Percentiles rank a stretch among this genome's conserved stretches.
These are phyloP conservation scores for Caenorhabditis latens DNA, from an alignment of 1,140 invertebrate genomes.

Conservation along the genomic window DNA sequence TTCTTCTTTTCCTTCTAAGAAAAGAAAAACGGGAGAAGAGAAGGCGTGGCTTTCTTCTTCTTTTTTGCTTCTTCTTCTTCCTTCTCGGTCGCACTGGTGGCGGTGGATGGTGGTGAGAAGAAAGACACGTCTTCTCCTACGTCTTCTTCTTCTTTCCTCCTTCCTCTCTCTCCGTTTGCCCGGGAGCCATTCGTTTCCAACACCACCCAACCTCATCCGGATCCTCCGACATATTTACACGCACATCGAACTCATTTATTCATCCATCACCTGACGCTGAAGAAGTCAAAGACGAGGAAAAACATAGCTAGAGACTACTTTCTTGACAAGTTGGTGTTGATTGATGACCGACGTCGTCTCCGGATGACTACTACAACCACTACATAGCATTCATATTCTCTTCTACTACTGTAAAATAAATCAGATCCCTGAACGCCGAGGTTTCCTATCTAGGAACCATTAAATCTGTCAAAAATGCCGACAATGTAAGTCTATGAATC, in stretches of 20 bases:
- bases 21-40: conserved; percentile 24
- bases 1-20: background rate
- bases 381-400: conserved; percentile 33
- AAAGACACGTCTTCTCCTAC: conserved; percentile 45
- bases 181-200: conserved; percentile 47
- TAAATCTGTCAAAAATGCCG: conserved; percentile 32
- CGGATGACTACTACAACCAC: conserved; percentile 47
- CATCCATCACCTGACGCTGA: conserved; percentile 44
- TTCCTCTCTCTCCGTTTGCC: background rate
- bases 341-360: conserved; percentile 46
- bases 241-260: conserved; percentile 53
- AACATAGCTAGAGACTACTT: background rate
- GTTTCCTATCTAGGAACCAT: background rate
- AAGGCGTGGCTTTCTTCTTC: conserved; percentile 46
- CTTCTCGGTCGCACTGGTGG: conserved; percentile 23
- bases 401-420: conserved; percentile 18
- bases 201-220: conserved; percentile 33
- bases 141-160: conserved; percentile 21
- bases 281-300: conserved; percentile 21
- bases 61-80: conserved; percentile 43
- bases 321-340: conserved; percentile 52
- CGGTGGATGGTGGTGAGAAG: conserved; percentile 51
- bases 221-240: conserved; percentile 23
- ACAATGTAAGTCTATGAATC: conserved; percentile 53
- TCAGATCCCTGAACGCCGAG: background rate